A percentile compares a stretch with the other conserved stretches of the same genome.
phyloP scores from a whole-genome alignment of 2,113 vertebrate species.

The Apistogramma diplotaenia region DNA sequence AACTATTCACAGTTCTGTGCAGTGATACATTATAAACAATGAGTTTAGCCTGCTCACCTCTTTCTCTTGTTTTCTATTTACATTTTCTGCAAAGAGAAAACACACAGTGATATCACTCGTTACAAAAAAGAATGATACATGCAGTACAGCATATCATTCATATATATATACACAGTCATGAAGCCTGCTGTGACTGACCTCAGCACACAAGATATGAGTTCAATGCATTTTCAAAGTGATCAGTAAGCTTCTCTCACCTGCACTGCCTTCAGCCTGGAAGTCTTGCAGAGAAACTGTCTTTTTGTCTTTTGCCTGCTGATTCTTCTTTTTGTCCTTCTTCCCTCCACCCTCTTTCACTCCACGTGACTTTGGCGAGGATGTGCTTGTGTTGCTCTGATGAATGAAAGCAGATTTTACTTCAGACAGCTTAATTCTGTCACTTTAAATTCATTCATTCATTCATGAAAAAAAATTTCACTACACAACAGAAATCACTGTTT shows the following conservation, averaged over 20 bases:
- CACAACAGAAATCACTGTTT: not conserved
- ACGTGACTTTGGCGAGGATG: constrained; percentile 81
- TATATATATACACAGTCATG: no score
- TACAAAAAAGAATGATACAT: not conserved
- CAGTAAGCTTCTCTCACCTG: constrained; percentile 25
- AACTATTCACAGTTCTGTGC: not conserved
- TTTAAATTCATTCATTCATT: not conserved
- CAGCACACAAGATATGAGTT: not conserved
- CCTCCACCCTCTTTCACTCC: constrained; percentile 72
- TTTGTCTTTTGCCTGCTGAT: constrained; percentile 89
- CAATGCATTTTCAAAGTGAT: not conserved
- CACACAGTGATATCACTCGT: not conserved
- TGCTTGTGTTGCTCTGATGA: constrained; percentile 70
- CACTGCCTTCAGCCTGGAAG: constrained; percentile 86
- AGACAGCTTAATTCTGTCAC: not conserved
- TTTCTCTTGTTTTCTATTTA: constrained; percentile 83
- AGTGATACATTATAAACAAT: not conserved
- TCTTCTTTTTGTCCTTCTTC: constrained; percentile 92
- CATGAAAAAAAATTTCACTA: no score
- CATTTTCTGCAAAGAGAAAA: constrained; percentile 79
- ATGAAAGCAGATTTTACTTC: not conserved
- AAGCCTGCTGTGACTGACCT: not conserved
- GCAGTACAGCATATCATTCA: not conserved
- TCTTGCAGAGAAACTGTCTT: constrained; percentile 91
- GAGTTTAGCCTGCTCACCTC: constrained; percentile 77